Evolutionary conservation across 1,140 invertebrate species (phyloP), one percentile per base, ranked within the genome.

Genomic region (Philotrypesis tridentata): DNA sequence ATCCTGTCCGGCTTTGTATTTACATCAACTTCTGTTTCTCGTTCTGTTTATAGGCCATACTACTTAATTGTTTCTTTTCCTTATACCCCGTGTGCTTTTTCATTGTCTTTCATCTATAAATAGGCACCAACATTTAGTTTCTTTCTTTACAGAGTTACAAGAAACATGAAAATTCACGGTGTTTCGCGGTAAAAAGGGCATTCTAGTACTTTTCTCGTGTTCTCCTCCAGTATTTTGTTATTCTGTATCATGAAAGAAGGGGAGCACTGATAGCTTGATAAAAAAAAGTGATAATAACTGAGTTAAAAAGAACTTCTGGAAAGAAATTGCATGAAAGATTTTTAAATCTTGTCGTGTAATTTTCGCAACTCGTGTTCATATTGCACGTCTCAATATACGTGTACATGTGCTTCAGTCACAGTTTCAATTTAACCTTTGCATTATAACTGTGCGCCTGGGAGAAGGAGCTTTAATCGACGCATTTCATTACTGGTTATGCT

Each of bases 31-130:
- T 75, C 48, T 74, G 48, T 75, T 29, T 63, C 40, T 71, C n/a
- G 68, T 75, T 75, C 48, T 74, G 48, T 75, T 29, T 63, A 71
- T 71, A n/a, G 68, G 37, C 17, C 67, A 68, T 21, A 21, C 67
- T 72, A 72, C 71, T 73, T 31, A 73, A 43, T 55, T 55, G 6
- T 55, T 17, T 55, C 48, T 55, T 17, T 55, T 17, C 31, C 27
- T n/a, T 9, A 8, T 29, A n/a, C 31, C 67, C 1, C 31, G 11
- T 33, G 17, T 14, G 23, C 2, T 55, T 55, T 37, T 37, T 9
- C 33, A n/a, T 9, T 37, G 9, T 37, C 33, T 37, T 9, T 37
- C 33, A 37, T 9, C n/a, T n/a, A 37, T 9, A 37, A 37, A 37
- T 37, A 5, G 33, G 33, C 9, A 5, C 4, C 4, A 37, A 37